phyloP scores from a whole-genome alignment of 2,888 invertebrate species.

The Brachypalpus laphriformis region DNA sequence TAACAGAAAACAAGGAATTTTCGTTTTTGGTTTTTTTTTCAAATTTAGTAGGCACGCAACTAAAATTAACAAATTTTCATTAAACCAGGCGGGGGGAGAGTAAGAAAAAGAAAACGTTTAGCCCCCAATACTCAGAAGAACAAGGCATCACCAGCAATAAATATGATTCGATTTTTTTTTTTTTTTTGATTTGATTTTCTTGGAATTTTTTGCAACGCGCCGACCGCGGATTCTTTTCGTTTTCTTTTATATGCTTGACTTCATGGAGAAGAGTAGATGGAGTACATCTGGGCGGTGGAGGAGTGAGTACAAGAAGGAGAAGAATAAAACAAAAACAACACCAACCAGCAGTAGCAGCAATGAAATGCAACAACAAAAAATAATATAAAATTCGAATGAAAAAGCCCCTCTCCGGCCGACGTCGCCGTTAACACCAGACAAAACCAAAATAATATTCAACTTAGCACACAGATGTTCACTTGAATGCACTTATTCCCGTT shows the following conservation, averaged over 20 bases:
- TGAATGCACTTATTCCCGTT: conserved; percentile 38
- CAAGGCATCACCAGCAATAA: conserved; percentile 31
- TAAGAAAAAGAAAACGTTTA: conserved; percentile 21
- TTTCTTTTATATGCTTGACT: conserved; percentile 20
- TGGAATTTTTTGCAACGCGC: conserved; percentile 35
- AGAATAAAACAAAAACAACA: conserved; percentile 52
- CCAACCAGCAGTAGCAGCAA: not conserved
- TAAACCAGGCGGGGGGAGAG: not conserved
- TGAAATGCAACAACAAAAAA: conserved; percentile 17
- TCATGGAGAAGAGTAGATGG: not conserved
- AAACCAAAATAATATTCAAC: conserved; percentile 28
- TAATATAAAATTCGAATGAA: conserved; percentile 15
- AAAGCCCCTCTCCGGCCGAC: conserved; percentile 58
- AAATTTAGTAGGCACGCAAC: conserved; percentile 34
- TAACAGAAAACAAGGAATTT: conserved; percentile 12
- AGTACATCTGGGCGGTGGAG: conserved; percentile 41
- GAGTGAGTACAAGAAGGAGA: conserved; percentile 15
- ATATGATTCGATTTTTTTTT: conserved; percentile 13
- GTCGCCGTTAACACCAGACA: not conserved
- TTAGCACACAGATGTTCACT: conserved; percentile 58
- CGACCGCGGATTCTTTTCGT: conserved; percentile 20
- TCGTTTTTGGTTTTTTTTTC: conserved; percentile 10
- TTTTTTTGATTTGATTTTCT: conserved; percentile 23
- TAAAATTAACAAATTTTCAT: conserved; percentile 50
- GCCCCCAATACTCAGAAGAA: not conserved